Percentiles rank a stretch among this genome's conserved stretches.
These are phyloP conservation scores for Uropsilus gracilis DNA, from an alignment of 2,113 vertebrate species.

Conservation along the genomic window DNA sequence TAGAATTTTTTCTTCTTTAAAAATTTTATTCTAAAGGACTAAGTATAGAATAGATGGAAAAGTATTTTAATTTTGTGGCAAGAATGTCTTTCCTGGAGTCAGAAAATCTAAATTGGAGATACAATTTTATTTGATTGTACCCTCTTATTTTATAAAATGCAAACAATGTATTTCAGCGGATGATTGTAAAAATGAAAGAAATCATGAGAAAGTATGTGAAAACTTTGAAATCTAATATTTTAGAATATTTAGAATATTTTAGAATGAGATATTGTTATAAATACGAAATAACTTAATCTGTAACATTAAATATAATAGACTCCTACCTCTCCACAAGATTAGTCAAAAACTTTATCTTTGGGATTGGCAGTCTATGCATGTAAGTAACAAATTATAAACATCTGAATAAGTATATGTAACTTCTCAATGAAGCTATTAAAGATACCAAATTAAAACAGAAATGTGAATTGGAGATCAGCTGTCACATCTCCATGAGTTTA, in stretches of 20 bases:
- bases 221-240: not conserved
- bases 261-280: not conserved
- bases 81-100: not conserved
- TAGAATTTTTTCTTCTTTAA: slow-evolving; percentile 66
- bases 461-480: not conserved
- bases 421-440: not conserved
- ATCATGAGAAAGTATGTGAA: not conserved
- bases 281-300: not conserved
- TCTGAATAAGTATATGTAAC: not conserved
- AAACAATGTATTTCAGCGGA: not conserved
- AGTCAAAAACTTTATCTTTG: not conserved
- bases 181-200: not conserved
- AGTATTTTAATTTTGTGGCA: slow-evolving; percentile 58
- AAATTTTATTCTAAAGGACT: slow-evolving; percentile 65
- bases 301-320: not conserved
- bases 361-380: not conserved
- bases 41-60: slow-evolving; percentile 31
- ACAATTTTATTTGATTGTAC: not conserved
- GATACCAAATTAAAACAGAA: not conserved
- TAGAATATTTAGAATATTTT: too few species aligned
- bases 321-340: not conserved
- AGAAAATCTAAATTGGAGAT: not conserved
- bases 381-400: slow-evolving; percentile 2
- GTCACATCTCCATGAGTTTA: not conserved
- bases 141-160: not conserved